Conservation (phyloP, 2,888 invertebrate species). For the Agrochola circellaris region DNA sequence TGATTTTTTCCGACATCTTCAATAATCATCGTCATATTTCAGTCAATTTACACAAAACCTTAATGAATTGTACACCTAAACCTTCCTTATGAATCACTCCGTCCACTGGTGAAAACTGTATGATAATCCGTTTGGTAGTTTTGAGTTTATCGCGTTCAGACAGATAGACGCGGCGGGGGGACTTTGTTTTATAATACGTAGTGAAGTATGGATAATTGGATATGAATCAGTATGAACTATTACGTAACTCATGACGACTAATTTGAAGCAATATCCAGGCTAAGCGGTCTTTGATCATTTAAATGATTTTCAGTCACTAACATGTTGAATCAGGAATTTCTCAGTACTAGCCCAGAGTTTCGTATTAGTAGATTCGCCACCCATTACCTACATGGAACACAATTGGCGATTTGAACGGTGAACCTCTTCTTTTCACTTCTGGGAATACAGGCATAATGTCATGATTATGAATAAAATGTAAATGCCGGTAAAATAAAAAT, state of each 20-base stretch:
- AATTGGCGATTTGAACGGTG: not conserved
- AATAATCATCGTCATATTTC: too few species aligned
- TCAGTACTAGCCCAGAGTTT: not conserved
- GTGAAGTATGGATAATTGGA: too few species aligned
- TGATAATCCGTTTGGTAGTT: too few species aligned
- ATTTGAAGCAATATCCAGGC: not conserved
- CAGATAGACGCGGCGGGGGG: too few species aligned
- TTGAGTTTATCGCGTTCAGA: too few species aligned
- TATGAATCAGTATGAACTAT: not conserved
- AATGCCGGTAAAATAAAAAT: not conserved
- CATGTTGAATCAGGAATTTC: too few species aligned
- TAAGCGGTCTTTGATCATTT: not conserved
- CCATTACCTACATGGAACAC: not conserved
- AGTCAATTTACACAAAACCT: too few species aligned
- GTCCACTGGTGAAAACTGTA: too few species aligned
- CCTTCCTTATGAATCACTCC: too few species aligned
- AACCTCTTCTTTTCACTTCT: not conserved
- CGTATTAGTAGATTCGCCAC: not conserved
- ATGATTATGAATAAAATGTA: not conserved
- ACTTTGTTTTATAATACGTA: too few species aligned
- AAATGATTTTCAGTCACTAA: not conserved
- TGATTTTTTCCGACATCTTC: too few species aligned
- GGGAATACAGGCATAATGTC: not conserved
- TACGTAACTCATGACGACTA: not conserved
- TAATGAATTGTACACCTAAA: too few species aligned